These are phyloP conservation scores for Thinocorus orbignyianus DNA, from an alignment of 2,113 vertebrate genomes.

Conservation along the genomic window DNA sequence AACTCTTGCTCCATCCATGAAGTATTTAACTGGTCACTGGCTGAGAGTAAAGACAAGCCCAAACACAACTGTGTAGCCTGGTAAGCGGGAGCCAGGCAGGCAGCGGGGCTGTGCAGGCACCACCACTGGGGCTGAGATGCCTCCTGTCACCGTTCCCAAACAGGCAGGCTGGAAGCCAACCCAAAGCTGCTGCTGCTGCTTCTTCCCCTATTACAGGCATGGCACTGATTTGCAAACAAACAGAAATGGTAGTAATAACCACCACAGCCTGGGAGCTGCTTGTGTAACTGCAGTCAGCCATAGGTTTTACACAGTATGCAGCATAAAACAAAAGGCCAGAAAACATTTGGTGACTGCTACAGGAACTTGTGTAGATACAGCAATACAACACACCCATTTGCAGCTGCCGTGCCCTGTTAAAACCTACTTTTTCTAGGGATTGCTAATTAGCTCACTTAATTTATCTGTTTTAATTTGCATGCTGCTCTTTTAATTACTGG, in stretches of 20 bases:
- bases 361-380: not conserved
- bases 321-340: not conserved
- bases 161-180: not conserved
- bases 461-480: conserved; percentile 15
- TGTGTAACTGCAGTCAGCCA: not conserved
- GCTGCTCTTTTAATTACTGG: conserved; percentile 4
- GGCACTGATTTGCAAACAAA: not conserved
- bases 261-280: not conserved
- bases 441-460: conserved; percentile 22
- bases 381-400: not conserved
- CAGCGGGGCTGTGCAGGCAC: no score
- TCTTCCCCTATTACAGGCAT: fast-evolving
- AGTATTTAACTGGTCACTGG: not conserved
- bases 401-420: not conserved
- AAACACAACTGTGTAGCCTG: fast-evolving
- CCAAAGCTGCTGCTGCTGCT: not conserved
- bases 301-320: no score
- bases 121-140: not conserved
- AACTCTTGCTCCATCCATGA: not conserved
- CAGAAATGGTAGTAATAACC: no score
- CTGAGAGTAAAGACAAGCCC: not conserved
- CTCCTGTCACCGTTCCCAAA: not conserved
- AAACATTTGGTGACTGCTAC: not conserved
- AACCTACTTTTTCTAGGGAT: not conserved
- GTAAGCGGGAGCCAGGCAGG: not conserved